phyloP scores from a whole-genome alignment of 1,140 invertebrate species.

The Drosophila kurseongensis region DNA sequence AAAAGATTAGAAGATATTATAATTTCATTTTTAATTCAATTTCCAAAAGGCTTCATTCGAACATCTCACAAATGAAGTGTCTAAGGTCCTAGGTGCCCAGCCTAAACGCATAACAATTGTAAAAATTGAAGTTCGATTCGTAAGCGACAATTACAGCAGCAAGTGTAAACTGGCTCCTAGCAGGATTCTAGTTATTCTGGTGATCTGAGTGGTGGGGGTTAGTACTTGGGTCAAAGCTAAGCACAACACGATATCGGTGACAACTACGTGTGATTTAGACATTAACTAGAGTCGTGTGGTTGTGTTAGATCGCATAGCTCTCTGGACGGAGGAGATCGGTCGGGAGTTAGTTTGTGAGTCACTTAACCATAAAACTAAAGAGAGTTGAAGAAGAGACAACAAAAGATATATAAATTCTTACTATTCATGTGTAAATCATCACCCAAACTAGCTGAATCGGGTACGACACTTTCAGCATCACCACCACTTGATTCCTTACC shows the following conservation, averaged over 20 bases:
- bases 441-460: conserved; percentile 92
- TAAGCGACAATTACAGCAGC: conserved; percentile 60
- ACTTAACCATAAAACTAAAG: conserved; percentile 66
- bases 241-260: conserved; percentile 43
- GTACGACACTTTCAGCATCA: conserved; percentile 92
- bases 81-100: conserved; percentile 31
- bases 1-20: not conserved
- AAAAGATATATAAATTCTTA: conserved; percentile 82
- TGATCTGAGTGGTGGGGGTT: conserved; percentile 16
- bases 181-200: conserved; percentile 10
- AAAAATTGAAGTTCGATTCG: conserved; percentile 1
- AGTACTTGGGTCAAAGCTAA: conserved; percentile 13
- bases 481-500: conserved; percentile 92
- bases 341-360: conserved; percentile 28
- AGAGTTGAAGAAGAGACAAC: conserved; percentile 71
- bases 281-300: conserved; percentile 23
- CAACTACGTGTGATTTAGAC: conserved; percentile 51
- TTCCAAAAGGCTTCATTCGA: conserved; percentile 7
- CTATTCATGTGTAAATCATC: conserved; percentile 88
- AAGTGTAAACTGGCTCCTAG: conserved; percentile 17
- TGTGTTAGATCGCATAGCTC: conserved; percentile 23
- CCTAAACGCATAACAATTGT: conserved; percentile 34
- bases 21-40: no score
- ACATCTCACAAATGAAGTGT: conserved; percentile 15
- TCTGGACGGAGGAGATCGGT: conserved; percentile 28